Evolutionary conservation across 2,888 invertebrate species (phyloP).

Genomic region (Idaea aversata): DNA sequence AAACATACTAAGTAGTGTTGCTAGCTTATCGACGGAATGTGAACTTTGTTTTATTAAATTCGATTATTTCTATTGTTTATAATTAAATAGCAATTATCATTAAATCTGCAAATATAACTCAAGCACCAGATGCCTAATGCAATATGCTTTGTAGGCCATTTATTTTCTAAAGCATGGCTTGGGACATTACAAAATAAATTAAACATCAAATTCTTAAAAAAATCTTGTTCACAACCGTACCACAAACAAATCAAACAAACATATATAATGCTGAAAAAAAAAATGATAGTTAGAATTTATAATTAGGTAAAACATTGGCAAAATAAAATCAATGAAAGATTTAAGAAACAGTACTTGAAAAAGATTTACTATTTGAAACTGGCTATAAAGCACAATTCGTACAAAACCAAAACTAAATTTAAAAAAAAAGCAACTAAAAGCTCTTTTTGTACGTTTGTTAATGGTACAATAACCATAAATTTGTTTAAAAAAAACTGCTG

Average conservation of each 20-base stretch:
- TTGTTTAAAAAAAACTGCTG: too few species aligned
- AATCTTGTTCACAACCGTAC: constrained; percentile 44
- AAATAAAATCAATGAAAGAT: not conserved
- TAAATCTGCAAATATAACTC: not conserved
- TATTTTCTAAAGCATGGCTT: constrained; percentile 3
- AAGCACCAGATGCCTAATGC: not conserved
- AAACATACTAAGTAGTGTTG: constrained; percentile 30
- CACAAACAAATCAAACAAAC: constrained; percentile 3
- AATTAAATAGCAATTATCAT: constrained; percentile 3
- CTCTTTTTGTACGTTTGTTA: not conserved
- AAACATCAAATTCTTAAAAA: constrained; percentile 21
- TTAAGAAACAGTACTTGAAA: not conserved
- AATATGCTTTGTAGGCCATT: constrained; percentile 13
- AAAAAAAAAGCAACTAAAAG: not conserved
- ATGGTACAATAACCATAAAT: not conserved
- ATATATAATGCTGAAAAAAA: too few species aligned
- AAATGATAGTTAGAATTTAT: too few species aligned
- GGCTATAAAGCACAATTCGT: not conserved
- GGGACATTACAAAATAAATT: constrained; percentile 9
- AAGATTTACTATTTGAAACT: not conserved
- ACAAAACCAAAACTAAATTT: not conserved
- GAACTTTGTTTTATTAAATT: constrained; percentile 11
- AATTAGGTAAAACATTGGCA: not conserved
- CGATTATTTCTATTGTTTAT: constrained; percentile 14
- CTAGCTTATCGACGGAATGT: constrained; percentile 46